Evolutionary conservation across 2,888 invertebrate genomes (phyloP).

Genomic region (Germaria angustata): DNA sequence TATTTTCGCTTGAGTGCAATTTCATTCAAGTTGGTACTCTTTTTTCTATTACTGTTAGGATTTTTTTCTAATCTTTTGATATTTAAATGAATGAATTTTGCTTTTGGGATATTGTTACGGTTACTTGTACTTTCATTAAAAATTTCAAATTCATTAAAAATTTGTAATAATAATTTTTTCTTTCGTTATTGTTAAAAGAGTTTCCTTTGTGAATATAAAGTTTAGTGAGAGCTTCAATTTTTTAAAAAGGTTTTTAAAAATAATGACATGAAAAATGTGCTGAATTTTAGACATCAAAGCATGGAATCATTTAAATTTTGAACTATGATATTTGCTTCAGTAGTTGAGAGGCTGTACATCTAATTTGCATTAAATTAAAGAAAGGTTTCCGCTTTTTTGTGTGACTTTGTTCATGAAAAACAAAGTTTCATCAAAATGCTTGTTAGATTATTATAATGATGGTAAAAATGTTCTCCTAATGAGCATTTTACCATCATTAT

Average conservation of each 20-base stretch:
- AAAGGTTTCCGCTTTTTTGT: no score
- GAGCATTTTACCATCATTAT: no score
- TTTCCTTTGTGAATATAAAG: neutral
- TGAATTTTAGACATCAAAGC: slow-evolving; percentile 34
- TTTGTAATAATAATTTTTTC: slow-evolving; percentile 14
- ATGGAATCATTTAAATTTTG: slow-evolving; percentile 6
- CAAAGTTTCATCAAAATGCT: no score
- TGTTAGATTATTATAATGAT: no score
- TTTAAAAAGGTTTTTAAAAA: neutral
- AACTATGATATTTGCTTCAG: neutral
- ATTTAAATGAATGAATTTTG: slow-evolving; percentile 52
- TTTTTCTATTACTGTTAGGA: slow-evolving; percentile 8
- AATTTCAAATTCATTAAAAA: slow-evolving; percentile 57
- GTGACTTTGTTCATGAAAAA: no score
- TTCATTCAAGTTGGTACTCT: neutral
- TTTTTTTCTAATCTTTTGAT: slow-evolving; percentile 54
- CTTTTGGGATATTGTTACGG: slow-evolving; percentile 14
- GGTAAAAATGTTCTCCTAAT: no score
- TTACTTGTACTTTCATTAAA: slow-evolving; percentile 48
- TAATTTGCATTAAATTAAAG: neutral
- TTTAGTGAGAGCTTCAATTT: slow-evolving; percentile 7
- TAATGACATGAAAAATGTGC: slow-evolving; percentile 6
- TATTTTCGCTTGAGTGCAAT: slow-evolving; percentile 48
- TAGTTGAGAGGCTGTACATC: neutral
- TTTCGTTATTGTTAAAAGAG: neutral